Percentiles rank a stretch among this genome's conserved stretches.
Evolutionary conservation across 1,140 invertebrate species (phyloP).

Genomic region (Halyomorpha halys): DNA sequence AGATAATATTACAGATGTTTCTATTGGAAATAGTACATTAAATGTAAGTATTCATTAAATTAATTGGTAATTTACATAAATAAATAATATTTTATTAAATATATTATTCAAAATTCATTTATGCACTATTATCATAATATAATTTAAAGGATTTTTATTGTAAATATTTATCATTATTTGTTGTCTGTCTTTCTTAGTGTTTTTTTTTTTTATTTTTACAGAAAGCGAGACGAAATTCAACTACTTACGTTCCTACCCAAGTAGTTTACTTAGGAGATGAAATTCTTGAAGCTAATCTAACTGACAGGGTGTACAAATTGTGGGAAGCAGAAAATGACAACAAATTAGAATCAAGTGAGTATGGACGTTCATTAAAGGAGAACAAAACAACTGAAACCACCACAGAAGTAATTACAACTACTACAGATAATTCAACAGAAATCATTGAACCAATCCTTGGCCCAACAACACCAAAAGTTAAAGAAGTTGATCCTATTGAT

Average conservation of each 20-base stretch:
- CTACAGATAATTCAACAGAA: constrained; percentile 22
- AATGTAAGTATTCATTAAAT: constrained; percentile 11
- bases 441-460: constrained; percentile 27
- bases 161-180: too few relatives aligned
- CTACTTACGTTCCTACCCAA: constrained; percentile 32
- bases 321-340: constrained; percentile 3
- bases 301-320: constrained; percentile 22
- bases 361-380: constrained; percentile 15
- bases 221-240: neutral
- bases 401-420: neutral
- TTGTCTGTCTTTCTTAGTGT: too few relatives aligned
- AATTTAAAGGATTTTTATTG: too few relatives aligned
- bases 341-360: constrained; percentile 10
- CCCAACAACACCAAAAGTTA: constrained; percentile 15
- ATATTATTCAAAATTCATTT: neutral
- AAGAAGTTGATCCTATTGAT: constrained; percentile 14
- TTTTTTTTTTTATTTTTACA: neutral
- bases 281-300: constrained; percentile 20
- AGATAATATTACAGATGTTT: constrained; percentile 30
- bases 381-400: constrained; percentile 1
- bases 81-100: constrained; percentile 1
- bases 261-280: constrained; percentile 34
- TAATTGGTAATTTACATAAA: neutral
- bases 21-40: neutral
- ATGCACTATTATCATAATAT: neutral